Evolutionary conservation across 2,888 invertebrate species (phyloP), one percentile per base, ranked within the genome.

Genomic region (Plutella xylostella): DNA sequence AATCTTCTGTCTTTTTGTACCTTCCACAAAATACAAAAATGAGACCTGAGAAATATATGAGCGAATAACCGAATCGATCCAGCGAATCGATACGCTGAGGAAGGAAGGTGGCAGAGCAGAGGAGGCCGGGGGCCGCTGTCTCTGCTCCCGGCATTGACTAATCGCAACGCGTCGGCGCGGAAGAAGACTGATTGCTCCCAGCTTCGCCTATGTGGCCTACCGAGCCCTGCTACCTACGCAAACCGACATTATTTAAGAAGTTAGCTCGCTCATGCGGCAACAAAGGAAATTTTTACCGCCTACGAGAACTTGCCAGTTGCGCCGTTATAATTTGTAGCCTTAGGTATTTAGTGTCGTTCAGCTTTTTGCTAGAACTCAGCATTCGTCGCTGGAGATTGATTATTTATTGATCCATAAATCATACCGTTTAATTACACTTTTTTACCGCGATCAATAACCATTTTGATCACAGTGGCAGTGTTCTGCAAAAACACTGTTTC

Each of bases 131-230:
- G 66, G 65, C 70, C 68, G 71, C 40, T 79, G 82, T 82, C 79
- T 80, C 83, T 83, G 82, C 76, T 72, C 65, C 68, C 65, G 80
- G 79, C 82, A 78, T 79, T 82, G 80, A 82, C 79, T 82, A 82
- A 82, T 82, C 72, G 80, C 59, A 68, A 68, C 74, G 76, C 80
- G 83, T 80, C 83, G 78, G 77, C 79, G 76, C 72, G 82, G 82
- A 83, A 82, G 77, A 82, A 83, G 82, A 83, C 74, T 78, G 82
- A 83, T 83, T 75, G 77, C 77, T 65, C 59, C 62, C 63, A 67
- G 66, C 72, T 73, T 74, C 67, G 74, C 71, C 77, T 74, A 69
- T 72, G 74, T 69, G 71, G 73, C 69, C 67, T 65, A 61, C 42
- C 31, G 34, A 30, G 41, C 65, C 61, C 54, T 48, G 59, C 73